These are phyloP conservation scores for Brachionus rubens DNA, from an alignment of 1,140 invertebrate genomes.

Conservation along the genomic window DNA sequence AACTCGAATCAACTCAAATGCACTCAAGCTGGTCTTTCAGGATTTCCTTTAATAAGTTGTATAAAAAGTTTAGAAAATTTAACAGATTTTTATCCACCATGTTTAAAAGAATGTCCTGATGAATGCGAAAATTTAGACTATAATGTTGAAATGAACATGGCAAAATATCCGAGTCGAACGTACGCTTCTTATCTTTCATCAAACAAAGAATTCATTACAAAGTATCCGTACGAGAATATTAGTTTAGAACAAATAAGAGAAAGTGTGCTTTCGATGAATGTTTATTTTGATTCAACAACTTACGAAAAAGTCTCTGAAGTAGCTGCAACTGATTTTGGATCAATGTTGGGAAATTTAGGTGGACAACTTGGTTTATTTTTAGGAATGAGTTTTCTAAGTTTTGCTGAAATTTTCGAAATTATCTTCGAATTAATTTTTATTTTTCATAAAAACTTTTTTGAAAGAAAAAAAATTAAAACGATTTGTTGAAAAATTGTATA, in stretches of 20 bases:
- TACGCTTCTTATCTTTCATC: background rate
- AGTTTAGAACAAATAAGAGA: background rate
- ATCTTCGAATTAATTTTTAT: constrained; percentile 13
- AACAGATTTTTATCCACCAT: background rate
- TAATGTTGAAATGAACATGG: background rate
- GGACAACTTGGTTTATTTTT: constrained; percentile 42
- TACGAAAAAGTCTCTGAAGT: background rate
- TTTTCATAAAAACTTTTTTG: too few relatives aligned
- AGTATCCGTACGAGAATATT: background rate
- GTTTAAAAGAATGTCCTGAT: background rate
- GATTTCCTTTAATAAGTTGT: background rate
- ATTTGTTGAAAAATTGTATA: too few relatives aligned
- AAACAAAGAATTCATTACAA: background rate
- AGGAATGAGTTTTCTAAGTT: constrained; percentile 35
- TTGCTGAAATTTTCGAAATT: constrained; percentile 42
- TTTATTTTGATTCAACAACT: background rate
- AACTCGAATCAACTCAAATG: background rate
- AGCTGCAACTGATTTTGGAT: background rate
- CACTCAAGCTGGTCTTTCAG: background rate
- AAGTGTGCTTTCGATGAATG: constrained; percentile 15
- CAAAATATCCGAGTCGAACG: background rate
- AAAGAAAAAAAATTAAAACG: too few relatives aligned
- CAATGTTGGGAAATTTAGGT: background rate
- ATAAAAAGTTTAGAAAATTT: background rate
- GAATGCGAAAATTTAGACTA: constrained; percentile 28